phyloP scores from a whole-genome alignment of 2,888 invertebrate species.

The Eupithecia subfuscata region DNA sequence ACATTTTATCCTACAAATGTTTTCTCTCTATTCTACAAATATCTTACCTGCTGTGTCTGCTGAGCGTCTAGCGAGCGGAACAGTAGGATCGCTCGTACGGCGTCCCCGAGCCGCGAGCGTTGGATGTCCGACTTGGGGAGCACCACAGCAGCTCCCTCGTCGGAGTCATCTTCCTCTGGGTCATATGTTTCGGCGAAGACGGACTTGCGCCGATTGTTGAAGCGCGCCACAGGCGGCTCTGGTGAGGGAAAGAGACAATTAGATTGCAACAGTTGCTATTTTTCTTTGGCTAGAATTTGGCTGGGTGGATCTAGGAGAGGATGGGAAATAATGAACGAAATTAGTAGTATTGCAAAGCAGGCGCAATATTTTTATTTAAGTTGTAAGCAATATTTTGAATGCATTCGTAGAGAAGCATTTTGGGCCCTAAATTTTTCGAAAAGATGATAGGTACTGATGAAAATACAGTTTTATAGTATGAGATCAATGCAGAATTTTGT shows the following conservation, averaged over 20 bases:
- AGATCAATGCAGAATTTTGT: no score
- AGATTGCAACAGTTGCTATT: slow-evolving; percentile 3
- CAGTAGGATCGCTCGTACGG: slow-evolving; percentile 93
- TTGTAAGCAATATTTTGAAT: not conserved
- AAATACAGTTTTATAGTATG: no score
- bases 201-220: slow-evolving; percentile 93
- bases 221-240: slow-evolving; percentile 93
- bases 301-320: not conserved
- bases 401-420: not conserved
- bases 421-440: not conserved
- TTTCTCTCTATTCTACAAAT: not conserved
- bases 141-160: slow-evolving; percentile 91
- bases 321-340: not conserved
- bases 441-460: not conserved
- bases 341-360: no score
- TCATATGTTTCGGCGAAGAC: slow-evolving; percentile 99
- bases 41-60: slow-evolving; percentile 91
- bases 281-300: not conserved
- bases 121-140: slow-evolving; percentile 99
- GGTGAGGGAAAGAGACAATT: slow-evolving; percentile 50
- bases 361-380: not conserved
- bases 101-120: slow-evolving; percentile 93
- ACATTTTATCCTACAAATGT: not conserved
- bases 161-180: slow-evolving; percentile 97
- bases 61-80: slow-evolving; percentile 97